These are phyloP conservation scores for Steatocranus sp. DNA, from an alignment of 2,797 vertebrate genomes.

Conservation along the genomic window DNA sequence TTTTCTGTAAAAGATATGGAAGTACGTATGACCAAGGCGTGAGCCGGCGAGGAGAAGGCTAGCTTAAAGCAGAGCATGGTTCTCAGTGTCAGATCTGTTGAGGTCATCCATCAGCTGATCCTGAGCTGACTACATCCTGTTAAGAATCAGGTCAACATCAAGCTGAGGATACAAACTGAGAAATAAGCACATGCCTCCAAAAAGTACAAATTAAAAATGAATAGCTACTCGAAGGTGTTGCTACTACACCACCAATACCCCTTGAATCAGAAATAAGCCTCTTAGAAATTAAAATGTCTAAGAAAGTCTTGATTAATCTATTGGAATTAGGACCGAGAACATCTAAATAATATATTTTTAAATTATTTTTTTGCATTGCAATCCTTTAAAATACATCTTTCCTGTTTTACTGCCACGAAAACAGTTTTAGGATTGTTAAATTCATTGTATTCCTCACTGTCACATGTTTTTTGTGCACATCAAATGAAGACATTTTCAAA, in stretches of 20 bases:
- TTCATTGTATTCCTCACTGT: neutral
- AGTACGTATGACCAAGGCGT: neutral
- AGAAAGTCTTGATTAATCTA: neutral
- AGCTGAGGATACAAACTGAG: neutral
- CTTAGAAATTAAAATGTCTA: neutral
- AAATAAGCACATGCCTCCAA: neutral
- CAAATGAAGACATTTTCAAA: neutral
- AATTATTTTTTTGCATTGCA: neutral
- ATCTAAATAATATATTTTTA: neutral
- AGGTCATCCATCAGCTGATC: constrained; percentile 47
- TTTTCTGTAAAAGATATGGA: neutral
- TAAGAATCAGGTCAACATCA: constrained; percentile 28
- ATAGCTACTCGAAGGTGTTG: neutral
- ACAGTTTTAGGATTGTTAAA: neutral
- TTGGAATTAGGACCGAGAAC: rapidly evolving
- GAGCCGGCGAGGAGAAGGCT: neutral
- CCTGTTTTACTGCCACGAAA: neutral
- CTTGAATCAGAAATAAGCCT: neutral
- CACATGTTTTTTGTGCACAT: neutral
- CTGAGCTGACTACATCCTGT: neutral
- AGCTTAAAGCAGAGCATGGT: neutral
- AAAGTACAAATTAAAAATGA: neutral
- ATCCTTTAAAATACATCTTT: neutral
- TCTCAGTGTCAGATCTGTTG: constrained; percentile 23
- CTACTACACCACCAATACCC: neutral